Evolutionary conservation across 2,113 vertebrate species (phyloP).

Genomic region (Edolisoma coerulescens): DNA sequence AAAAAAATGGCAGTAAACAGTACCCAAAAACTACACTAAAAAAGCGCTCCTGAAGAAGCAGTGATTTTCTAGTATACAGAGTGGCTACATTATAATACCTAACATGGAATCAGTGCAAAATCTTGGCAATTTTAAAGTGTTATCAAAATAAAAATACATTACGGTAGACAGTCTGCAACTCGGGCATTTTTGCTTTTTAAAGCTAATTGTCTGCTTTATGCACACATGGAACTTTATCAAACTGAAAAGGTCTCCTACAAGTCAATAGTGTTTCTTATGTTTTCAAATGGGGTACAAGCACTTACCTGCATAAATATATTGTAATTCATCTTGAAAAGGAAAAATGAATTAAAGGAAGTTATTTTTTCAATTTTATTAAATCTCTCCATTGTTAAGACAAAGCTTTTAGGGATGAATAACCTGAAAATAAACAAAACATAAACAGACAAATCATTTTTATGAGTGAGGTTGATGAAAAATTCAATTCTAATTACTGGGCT

Average conservation of each 20-base stretch:
- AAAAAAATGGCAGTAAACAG: background rate
- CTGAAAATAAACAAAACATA: background rate
- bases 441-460: background rate
- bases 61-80: background rate
- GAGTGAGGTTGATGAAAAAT: background rate
- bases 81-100: background rate
- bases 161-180: background rate
- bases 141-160: background rate
- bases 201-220: background rate
- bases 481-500: background rate
- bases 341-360: background rate
- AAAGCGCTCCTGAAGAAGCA: background rate
- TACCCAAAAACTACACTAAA: background rate
- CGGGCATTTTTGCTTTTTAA: background rate
- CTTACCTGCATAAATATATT: background rate
- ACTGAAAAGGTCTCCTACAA: background rate
- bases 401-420: background rate
- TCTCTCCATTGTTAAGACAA: background rate
- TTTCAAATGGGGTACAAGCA: background rate
- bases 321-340: background rate
- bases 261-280: background rate
- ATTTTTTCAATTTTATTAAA: background rate
- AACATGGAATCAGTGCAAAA: background rate
- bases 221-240: background rate
- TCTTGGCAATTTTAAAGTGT: background rate